These are phyloP conservation scores for Acridotheres tristis DNA, from an alignment of 2,797 vertebrate species.

Conservation along the genomic window DNA sequence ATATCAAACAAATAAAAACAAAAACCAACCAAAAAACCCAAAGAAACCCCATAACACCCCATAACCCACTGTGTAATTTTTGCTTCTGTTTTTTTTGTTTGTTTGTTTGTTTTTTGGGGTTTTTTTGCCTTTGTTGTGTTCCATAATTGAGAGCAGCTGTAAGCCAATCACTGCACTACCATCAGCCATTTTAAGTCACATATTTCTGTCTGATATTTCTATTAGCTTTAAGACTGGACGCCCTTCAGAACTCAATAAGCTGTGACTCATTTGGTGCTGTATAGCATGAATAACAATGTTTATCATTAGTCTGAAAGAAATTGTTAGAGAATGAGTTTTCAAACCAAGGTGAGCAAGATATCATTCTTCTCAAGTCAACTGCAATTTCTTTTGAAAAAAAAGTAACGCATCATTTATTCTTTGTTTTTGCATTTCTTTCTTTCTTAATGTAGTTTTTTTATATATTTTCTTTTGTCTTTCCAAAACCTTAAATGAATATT, in stretches of 20 bases:
- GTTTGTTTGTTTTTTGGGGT: no score
- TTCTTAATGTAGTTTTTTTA: not conserved
- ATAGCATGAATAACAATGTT: not conserved
- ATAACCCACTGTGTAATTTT: accelerated
- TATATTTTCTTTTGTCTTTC: not conserved
- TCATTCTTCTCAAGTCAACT: not conserved
- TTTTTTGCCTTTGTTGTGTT: not conserved
- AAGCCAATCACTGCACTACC: not conserved
- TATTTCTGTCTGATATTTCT: not conserved
- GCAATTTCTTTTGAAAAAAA: not conserved
- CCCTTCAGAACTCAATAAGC: not conserved
- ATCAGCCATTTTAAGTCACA: not conserved
- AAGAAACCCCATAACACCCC: accelerated
- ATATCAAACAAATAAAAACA: not conserved
- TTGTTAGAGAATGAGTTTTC: not conserved
- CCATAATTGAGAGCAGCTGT: not conserved
- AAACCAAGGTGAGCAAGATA: not conserved
- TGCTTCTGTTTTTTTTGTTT: no score
- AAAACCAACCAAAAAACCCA: not conserved
- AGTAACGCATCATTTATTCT: accelerated
- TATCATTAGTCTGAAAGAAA: not conserved
- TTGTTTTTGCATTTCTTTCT: not conserved
- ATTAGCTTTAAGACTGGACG: not conserved
- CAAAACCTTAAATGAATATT: not conserved
- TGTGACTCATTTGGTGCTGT: not conserved